Base-by-base conservation (phyloP, 2,113 vertebrate genomes). In the Xiphorhynchus elegans region DNA sequence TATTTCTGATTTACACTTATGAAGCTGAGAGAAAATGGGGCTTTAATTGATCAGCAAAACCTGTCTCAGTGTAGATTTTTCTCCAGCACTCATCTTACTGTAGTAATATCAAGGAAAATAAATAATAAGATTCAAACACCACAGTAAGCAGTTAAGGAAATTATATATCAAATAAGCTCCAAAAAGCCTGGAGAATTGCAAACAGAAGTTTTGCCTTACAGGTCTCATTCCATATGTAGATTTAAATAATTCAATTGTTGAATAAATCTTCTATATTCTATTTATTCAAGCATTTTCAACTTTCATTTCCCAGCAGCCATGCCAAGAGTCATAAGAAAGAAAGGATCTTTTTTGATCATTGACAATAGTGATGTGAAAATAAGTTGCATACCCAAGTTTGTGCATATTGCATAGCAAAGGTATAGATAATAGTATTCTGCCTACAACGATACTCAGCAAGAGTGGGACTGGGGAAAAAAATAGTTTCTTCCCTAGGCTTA, bases 231-330 rank as follows among this genome's bases (percentile, higher is more conserved):
- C 68, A 94, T 95, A 97, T 96, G 95, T 96, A 97, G 97, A 97
- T 97, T 96, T 97, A 97, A 98, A 97, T 98, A 97, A 98, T 97
- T 97, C 87, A 97, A 68, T 97, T 97, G 87, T 97, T 97, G 96
- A 97, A 97, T 95, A 97, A 91, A 89, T 96, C 83, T 96, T 67
- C 76, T 92, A 64, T 95, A 94, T 85, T 96, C 58, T 94, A 94
- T 97, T 97, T 97, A 96, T 93, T 96, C 74, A 94, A 96, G 40
- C 46, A 84, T 95, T 96, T 97, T 88, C 26, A 49, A 49, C 58
- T 84, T 87, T 62, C 52, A 91, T 91, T 95, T 75, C n/a, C 96
- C 80, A 94, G 79, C 49, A 97, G 92, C 76, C 83, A 96, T 95
- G 79, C 94, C 79, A 79, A n/a, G 28, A 97, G 92, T 90, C 72